A percentile compares a stretch with the other conserved stretches of the same genome.
phyloP scores from a whole-genome alignment of 2,113 vertebrate genomes.

The Equus przewalskii region DNA sequence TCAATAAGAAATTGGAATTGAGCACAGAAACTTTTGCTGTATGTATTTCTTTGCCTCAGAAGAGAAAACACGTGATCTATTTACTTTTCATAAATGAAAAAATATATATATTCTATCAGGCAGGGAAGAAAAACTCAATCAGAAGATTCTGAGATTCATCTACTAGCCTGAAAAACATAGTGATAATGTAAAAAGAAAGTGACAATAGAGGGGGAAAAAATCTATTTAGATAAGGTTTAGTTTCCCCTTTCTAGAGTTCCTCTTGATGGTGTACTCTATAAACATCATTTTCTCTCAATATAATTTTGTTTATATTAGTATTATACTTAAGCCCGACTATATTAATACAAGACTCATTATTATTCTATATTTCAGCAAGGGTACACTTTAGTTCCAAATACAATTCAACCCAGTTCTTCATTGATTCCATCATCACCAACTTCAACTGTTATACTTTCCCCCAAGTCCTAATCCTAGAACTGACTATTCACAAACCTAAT shows the following conservation, averaged over 20 bases:
- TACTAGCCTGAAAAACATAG: conserved; percentile 61
- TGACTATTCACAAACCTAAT: background rate
- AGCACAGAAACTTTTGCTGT: conserved; percentile 40
- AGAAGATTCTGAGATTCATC: conserved; percentile 74
- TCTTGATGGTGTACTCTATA: conserved; percentile 69
- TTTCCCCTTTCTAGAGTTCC: conserved; percentile 69
- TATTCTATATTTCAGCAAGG: conserved; percentile 73
- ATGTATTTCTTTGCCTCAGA: conserved; percentile 52
- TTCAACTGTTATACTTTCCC: background rate
- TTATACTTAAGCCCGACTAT: conserved; percentile 80
- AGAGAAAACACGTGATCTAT: conserved; percentile 60
- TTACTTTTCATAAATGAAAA: conserved; percentile 63
- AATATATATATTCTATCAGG: conserved; percentile 52
- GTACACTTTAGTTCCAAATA: conserved; percentile 54
- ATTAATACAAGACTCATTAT: conserved; percentile 80
- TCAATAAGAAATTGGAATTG: conserved; percentile 65
- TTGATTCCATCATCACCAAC: background rate
- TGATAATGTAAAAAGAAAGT: conserved; percentile 68
- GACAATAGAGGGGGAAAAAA: background rate
- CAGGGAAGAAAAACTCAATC: conserved; percentile 51
- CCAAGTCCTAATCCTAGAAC: background rate
- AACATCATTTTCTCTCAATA: conserved; percentile 81
- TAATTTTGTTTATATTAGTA: conserved; percentile 82
- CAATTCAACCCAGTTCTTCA: conserved; percentile 62
- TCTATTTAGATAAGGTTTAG: conserved; percentile 77